Evolutionary conservation across 2,113 vertebrate genomes (phyloP), one percentile per base, ranked within the genome.

Genomic region (Acanthochromis polyacanthus): DNA sequence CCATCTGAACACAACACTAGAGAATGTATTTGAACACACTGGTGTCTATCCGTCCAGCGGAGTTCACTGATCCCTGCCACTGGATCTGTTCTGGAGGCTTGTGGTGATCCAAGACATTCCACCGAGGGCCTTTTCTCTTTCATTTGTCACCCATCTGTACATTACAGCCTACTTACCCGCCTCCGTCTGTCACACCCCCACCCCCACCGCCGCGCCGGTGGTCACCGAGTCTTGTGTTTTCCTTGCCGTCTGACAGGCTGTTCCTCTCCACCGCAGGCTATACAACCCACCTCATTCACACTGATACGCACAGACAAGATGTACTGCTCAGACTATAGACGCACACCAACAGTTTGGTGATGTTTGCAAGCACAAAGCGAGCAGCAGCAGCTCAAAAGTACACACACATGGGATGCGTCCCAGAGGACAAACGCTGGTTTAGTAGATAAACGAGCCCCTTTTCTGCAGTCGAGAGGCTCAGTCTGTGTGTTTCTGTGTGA

Each of bases 351-450:
- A 52, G 65, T 16, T 14, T 7, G 12, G 20, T 46, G 51, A 60
- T 64, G 58, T 61, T 72, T 77, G 75, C 22, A 58, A 56, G 59
- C 53, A 36, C 32, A 36, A 36, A 36, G 12, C 46, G 57, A 40
- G 62, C 43, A 22, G 80, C 17, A 40, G 40, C 70, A 67, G 63
- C 59, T 45, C 30, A 40, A 19, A 48, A 67, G 20, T 51, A 80
- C 62, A 74, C 36, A 63, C 10, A 72, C 20, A 75, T 10, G 19
- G 22, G 46, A 62, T 4, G 19, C 8, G 48, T 67, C 83, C 81
- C 87, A 59, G 70, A 85, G 88, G 87, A 86, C 46, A 71, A 81
- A 87, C 46, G 75, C 89, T 90, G 89, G 71, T 85, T 78, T 81
- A 71, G 70, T 75, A 88, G 89, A 93, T 90, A 89, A 91, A 89